phyloP scores from a whole-genome alignment of 2,888 invertebrate genomes.

The Leistus spinibarbis region DNA sequence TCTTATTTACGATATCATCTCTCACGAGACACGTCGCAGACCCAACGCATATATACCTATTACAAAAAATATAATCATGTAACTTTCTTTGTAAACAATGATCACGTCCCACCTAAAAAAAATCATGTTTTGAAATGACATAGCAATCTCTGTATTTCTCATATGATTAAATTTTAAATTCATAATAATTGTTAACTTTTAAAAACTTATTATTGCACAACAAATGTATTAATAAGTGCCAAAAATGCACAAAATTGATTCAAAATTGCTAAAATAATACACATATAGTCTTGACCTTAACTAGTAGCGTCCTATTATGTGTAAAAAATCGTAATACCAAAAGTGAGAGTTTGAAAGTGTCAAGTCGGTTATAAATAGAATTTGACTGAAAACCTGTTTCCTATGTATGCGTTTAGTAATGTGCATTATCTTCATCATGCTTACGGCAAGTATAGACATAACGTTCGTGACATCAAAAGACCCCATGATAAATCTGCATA shows the following conservation, averaged over 20 bases:
- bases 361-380: constrained; percentile 10
- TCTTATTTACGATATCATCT: constrained; percentile 21
- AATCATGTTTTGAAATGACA: background rate
- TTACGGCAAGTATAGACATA: constrained; percentile 3
- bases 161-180: background rate
- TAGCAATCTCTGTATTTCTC: background rate
- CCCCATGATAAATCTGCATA: constrained; percentile 12
- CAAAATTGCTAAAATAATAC: background rate
- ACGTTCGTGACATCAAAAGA: constrained; percentile 14
- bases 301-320: background rate
- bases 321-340: background rate
- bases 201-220: background rate
- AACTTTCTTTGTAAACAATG: constrained; percentile 25
- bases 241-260: background rate
- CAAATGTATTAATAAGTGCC: background rate
- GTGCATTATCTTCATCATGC: constrained; percentile 1
- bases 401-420: background rate
- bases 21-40: constrained; percentile 1
- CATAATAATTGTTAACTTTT: background rate
- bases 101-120: constrained; percentile 1
- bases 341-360: constrained; percentile 24
- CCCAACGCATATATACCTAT: constrained; percentile 4
- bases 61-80: constrained; percentile 4
- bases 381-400: constrained; percentile 14
- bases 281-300: background rate